Evolutionary conservation across 35 echinoderm and acorn worm genomes (phyloP).

Genomic region (Apostichopus parvimensis): DNA sequence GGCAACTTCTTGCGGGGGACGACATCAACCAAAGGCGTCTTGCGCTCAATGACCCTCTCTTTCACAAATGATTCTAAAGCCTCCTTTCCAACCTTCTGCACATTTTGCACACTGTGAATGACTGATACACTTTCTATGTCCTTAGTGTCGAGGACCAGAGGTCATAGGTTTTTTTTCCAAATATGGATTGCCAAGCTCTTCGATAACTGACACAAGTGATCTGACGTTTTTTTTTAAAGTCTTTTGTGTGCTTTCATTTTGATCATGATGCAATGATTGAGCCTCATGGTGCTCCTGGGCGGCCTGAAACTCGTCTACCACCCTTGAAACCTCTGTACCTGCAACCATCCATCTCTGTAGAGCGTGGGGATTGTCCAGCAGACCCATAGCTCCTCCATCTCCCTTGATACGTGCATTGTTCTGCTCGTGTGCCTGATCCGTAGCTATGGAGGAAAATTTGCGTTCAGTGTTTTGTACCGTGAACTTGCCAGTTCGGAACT

Average conservation of each 20-base stretch:
- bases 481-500: constrained; percentile 64
- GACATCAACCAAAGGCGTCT: constrained; percentile 37
- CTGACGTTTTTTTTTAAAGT: not conserved
- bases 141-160: constrained; percentile 48
- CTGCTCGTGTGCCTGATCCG: constrained; percentile 79
- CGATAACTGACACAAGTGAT: constrained; percentile 43
- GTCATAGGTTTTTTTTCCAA: constrained; percentile 39
- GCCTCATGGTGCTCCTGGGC: not conserved
- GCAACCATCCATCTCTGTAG: constrained; percentile 74
- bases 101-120: constrained; percentile 47
- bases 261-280: not conserved
- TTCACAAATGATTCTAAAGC: constrained; percentile 52
- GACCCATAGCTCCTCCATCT: constrained; percentile 59
- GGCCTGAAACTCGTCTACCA: constrained; percentile 63
- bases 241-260: constrained; percentile 57
- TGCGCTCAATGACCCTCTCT: constrained; percentile 9
- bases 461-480: constrained; percentile 53
- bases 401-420: constrained; percentile 76
- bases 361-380: constrained; percentile 70
- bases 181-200: constrained; percentile 69
- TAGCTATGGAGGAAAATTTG: constrained; percentile 69
- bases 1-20: constrained; percentile 59
- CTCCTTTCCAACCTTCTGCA: constrained; percentile 31
- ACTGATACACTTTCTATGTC: constrained; percentile 28
- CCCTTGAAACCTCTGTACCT: constrained; percentile 67